Percentiles rank a stretch among this genome's conserved stretches.
Evolutionary conservation across 2,797 vertebrate genomes (phyloP).

Genomic region (Varecia variegata): DNA sequence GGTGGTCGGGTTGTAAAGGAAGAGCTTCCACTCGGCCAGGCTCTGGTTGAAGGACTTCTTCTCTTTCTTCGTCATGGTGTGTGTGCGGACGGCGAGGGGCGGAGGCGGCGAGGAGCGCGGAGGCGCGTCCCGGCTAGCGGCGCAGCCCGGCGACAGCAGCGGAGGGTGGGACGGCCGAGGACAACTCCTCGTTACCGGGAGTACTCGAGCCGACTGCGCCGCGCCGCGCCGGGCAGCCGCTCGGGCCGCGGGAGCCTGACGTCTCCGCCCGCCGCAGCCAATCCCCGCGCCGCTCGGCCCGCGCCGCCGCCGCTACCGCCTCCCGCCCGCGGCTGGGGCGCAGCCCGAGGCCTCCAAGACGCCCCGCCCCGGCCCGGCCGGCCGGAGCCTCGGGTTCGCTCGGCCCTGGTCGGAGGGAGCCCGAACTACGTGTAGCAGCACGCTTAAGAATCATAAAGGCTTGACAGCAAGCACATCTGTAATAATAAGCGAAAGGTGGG

Average conservation of each 20-base stretch:
- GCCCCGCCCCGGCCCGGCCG: background rate
- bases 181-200: conserved; percentile 9
- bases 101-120: conserved; percentile 51
- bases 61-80: conserved; percentile 91
- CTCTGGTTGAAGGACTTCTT: conserved; percentile 88
- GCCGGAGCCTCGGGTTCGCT: rapidly evolving
- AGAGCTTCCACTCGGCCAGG: conserved; percentile 91
- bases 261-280: conserved; percentile 67
- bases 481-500: background rate
- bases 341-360: background rate
- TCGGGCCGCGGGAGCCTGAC: conserved; percentile 47
- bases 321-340: conserved; percentile 9
- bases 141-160: conserved; percentile 55
- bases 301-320: conserved; percentile 35
- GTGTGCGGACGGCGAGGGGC: conserved; percentile 7
- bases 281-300: conserved; percentile 54
- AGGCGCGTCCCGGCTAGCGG: conserved; percentile 67
- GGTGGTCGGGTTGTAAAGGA: conserved; percentile 93
- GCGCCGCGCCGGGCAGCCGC: conserved; percentile 53
- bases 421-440: rapidly evolving
- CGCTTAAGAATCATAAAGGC: background rate
- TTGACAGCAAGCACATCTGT: background rate
- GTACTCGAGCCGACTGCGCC: conserved; percentile 61
- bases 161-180: conserved; percentile 48
- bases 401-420: background rate